These are phyloP conservation scores for Oligia latruncula DNA, from an alignment of 2,888 invertebrate species.

Conservation along the genomic window DNA sequence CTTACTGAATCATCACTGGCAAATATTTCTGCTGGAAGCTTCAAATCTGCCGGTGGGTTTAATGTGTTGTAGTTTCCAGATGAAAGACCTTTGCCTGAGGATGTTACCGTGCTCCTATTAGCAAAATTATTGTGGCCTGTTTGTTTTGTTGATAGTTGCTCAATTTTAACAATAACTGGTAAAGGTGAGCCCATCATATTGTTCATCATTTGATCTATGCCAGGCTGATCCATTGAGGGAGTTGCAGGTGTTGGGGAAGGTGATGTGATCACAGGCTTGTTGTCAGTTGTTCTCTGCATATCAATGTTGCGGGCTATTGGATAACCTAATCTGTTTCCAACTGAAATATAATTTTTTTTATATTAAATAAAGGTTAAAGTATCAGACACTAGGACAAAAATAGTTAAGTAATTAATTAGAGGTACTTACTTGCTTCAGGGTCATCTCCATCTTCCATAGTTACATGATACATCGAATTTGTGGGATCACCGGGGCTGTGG, in stretches of 20 bases:
- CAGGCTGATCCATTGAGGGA: constrained; percentile 66
- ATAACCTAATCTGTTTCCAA: constrained; percentile 74
- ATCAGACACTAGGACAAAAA: not conserved
- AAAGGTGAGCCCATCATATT: constrained; percentile 69
- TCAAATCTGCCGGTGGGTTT: constrained; percentile 84
- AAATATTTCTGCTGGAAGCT: constrained; percentile 88
- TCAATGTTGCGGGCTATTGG: constrained; percentile 70
- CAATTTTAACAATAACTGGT: constrained; percentile 69
- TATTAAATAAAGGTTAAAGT: constrained; percentile 14
- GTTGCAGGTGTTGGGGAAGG: constrained; percentile 73
- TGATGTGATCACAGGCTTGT: constrained; percentile 74
- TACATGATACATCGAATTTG: constrained; percentile 80
- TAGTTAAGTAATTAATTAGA: not conserved
- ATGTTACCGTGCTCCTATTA: constrained; percentile 47
- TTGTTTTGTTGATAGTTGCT: constrained; percentile 25
- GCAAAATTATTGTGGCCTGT: constrained; percentile 38
- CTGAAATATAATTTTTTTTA: constrained; percentile 63
- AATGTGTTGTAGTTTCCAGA: constrained; percentile 79
- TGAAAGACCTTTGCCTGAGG: constrained; percentile 71
- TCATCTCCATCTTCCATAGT: constrained; percentile 88
- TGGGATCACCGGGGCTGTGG: constrained; percentile 72
- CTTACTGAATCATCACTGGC: constrained; percentile 88
- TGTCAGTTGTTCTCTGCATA: constrained; percentile 68
- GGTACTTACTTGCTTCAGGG: constrained; percentile 76
- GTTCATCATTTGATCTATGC: constrained; percentile 69